Evolutionary conservation across 2,113 vertebrate species (phyloP), one percentile per base, ranked within the genome.

Genomic region (Callaeas wilsoni): DNA sequence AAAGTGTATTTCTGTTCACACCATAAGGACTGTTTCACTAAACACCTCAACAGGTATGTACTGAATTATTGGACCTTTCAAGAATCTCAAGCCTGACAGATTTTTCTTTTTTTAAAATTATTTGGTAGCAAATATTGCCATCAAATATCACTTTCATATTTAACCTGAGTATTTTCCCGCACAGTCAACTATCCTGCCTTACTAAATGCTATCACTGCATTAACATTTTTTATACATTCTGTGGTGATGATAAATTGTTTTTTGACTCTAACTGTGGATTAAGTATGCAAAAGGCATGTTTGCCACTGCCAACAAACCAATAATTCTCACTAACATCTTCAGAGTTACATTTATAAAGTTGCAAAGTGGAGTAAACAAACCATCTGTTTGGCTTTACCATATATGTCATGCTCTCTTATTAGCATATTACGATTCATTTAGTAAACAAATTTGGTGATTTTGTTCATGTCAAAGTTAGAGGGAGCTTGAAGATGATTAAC

Each of bases 401-500:
- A 97, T 98, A 97, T 98, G 98, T 98, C 98, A 98, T 97, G 98
- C 98, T 97, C 97, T 97, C 98, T 98, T 98, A 98, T 99, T 98
- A 98, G 98, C 98, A 98, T 98, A 98, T 99, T 99, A 98, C 97
- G 95, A 98, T 98, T 98, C 98, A 98, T 99, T 99, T 99, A 98
- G 98, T 98, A 98, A 98, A 98, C 98, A 98, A 98, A 98, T 98
- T 98, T 97, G 98, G 97, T 98, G 98, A 98, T 98, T 98, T 98
- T 95, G 97, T 98, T 98, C 98, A 98, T 98, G 98, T 99, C 98
- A 98, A 97, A 98, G 96, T 98, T 97, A 98, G 97, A 97, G 95
- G 96, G 95, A 98, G 97, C 98, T 97, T 98, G 98, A 99, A 98
- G 98, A 99, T 99, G 99, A 99, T 99, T 99, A 99, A 99, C 98